Conservation (phyloP, 2,888 invertebrate species). For the Dynastes maya region DNA sequence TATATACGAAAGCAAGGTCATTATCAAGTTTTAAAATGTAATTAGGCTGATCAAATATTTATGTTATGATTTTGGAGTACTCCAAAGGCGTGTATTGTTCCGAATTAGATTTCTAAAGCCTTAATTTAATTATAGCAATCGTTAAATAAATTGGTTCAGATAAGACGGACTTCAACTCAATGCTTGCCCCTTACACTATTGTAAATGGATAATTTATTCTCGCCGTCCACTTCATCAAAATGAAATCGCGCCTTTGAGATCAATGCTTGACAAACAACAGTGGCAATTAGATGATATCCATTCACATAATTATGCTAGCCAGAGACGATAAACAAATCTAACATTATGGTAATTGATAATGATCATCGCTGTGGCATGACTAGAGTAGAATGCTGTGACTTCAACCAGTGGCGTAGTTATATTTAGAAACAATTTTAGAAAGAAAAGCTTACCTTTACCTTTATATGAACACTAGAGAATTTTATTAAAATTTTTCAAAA, state of each 20-base stretch:
- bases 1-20: slow-evolving; percentile 22
- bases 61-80: too few species aligned
- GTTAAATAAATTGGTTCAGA: slow-evolving; percentile 1
- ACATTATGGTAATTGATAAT: slow-evolving; percentile 43
- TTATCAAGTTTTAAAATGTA: slow-evolving; percentile 20
- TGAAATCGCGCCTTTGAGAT: slow-evolving; percentile 21
- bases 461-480: too few species aligned
- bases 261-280: slow-evolving; percentile 40
- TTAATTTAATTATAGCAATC: neutral
- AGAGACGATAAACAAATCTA: slow-evolving; percentile 22
- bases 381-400: slow-evolving; percentile 36
- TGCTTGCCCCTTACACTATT: neutral
- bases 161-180: neutral
- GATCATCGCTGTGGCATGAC: slow-evolving; percentile 50
- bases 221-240: slow-evolving; percentile 18
- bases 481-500: too few species aligned
- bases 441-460: neutral
- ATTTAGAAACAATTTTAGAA: neutral
- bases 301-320: slow-evolving; percentile 35
- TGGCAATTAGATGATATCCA: slow-evolving; percentile 40
- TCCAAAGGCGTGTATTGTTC: neutral
- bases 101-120: neutral
- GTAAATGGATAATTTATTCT: slow-evolving; percentile 16
- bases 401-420: slow-evolving; percentile 12
- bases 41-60: neutral